These are phyloP conservation scores for Decapterus maruadsi DNA, from an alignment of 2,797 vertebrate species.

Conservation along the genomic window DNA sequence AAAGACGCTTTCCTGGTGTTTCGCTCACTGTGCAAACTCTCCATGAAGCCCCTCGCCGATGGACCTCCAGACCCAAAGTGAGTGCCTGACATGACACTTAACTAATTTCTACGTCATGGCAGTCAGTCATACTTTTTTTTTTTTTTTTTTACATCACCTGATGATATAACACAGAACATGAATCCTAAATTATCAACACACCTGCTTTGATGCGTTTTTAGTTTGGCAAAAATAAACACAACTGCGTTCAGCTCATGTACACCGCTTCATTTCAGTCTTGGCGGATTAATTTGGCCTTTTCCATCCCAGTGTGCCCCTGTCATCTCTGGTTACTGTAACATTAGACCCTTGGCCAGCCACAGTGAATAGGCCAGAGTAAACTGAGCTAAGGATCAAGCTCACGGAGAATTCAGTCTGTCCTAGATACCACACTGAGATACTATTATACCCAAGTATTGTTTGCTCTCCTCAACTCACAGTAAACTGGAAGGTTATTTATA, in stretches of 20 bases:
- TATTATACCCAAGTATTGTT: neutral
- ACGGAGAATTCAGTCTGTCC: constrained; percentile 28
- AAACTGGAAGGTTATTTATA: neutral
- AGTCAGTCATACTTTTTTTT: too few species aligned
- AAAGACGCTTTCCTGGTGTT: constrained; percentile 99
- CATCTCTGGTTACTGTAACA: constrained; percentile 74
- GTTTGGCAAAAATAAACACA: constrained; percentile 7
- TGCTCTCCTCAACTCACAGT: neutral
- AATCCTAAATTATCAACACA: neutral
- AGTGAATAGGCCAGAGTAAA: constrained; percentile 57
- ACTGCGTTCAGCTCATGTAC: neutral
- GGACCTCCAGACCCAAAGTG: constrained; percentile 98
- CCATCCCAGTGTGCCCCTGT: constrained; percentile 36
- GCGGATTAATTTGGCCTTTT: constrained; percentile 52
- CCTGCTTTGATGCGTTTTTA: neutral
- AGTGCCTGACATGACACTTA: constrained; percentile 31
- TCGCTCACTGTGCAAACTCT: constrained; percentile 97
- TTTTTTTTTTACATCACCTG: neutral
- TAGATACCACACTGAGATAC: constrained; percentile 23
- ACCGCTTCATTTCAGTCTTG: constrained; percentile 10
- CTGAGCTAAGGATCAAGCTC: constrained; percentile 49
- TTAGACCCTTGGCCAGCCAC: constrained; percentile 34
- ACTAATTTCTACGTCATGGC: neutral
- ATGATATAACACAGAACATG: neutral
- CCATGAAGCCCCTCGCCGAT: constrained; percentile 97